Evolutionary conservation across 1,140 invertebrate genomes (phyloP).

Genomic region (Coelopa frigida): DNA sequence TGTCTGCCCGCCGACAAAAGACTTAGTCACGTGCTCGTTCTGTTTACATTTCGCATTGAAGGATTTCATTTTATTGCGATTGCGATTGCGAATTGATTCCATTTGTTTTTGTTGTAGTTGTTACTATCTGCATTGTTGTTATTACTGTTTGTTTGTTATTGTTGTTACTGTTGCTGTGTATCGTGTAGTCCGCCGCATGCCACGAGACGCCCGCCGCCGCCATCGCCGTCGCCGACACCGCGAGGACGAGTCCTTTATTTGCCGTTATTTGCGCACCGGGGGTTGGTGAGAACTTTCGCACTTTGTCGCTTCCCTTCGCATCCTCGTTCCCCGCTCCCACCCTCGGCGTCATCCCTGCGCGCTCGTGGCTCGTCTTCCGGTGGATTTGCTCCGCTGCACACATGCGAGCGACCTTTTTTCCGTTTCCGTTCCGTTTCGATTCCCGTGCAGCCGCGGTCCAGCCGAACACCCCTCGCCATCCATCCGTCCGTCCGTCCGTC

Average conservation of each 20-base stretch:
- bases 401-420: slow-evolving; percentile 2
- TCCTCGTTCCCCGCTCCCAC: background rate
- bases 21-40: slow-evolving; percentile 11
- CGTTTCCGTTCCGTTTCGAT: slow-evolving; percentile 4
- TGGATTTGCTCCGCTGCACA: background rate
- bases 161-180: background rate
- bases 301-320: slow-evolving; percentile 8
- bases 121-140: background rate
- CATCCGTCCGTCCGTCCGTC: background rate
- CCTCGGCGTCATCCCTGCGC: background rate
- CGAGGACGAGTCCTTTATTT: background rate
- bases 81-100: background rate
- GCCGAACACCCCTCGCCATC: background rate
- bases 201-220: background rate
- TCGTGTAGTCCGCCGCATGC: background rate
- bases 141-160: background rate
- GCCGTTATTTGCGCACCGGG: background rate
- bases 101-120: background rate
- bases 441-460: background rate
- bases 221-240: background rate
- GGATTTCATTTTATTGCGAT: slow-evolving; percentile 7
- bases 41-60: slow-evolving; percentile 14
- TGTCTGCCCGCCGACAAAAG: slow-evolving; percentile 3
- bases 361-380: background rate
- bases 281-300: slow-evolving; percentile 15